A percentile compares a stretch with the other conserved stretches of the same genome.
phyloP scores from a whole-genome alignment of 2,888 invertebrate species.

The Drosophila melanosoma region DNA sequence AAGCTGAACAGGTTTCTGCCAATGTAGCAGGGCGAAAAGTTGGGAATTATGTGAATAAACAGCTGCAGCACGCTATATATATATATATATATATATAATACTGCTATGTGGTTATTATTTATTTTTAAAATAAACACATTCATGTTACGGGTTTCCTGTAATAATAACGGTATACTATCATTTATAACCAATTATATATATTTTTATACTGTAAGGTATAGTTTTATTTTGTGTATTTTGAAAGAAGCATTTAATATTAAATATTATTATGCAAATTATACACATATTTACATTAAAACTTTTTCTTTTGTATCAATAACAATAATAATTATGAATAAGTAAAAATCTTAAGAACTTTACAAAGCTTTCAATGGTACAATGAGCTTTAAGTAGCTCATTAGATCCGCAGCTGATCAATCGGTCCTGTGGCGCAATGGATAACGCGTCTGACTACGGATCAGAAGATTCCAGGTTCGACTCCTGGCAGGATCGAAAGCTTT shows the following conservation, averaged over 20 bases:
- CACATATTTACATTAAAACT: no score
- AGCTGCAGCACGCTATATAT: slow-evolving; percentile 23
- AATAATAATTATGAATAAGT: neutral
- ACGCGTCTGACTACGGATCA: slow-evolving; percentile 86
- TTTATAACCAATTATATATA: neutral
- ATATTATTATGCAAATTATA: neutral
- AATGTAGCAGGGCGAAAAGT: neutral
- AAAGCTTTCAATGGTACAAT: neutral
- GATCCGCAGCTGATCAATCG: slow-evolving; percentile 9
- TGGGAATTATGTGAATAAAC: slow-evolving; percentile 12
- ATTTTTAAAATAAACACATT: neutral
- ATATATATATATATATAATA: no score
- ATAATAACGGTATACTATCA: neutral
- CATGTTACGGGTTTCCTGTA: neutral
- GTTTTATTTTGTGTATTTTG: neutral
- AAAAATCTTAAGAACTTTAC: slow-evolving; percentile 4
- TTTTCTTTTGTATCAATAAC: neutral
- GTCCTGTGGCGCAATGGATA: slow-evolving; percentile 86
- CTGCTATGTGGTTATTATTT: neutral
- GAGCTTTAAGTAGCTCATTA: slow-evolving; percentile 9
- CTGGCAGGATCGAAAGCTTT: slow-evolving; percentile 84
- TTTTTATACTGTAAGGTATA: neutral
- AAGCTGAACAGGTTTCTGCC: neutral
- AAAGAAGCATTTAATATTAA: neutral
- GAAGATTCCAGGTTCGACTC: slow-evolving; percentile 86